A percentile compares a stretch with the other conserved stretches of the same genome.
phyloP scores from a whole-genome alignment of 2,113 vertebrate genomes.

The Lanius collurio region DNA sequence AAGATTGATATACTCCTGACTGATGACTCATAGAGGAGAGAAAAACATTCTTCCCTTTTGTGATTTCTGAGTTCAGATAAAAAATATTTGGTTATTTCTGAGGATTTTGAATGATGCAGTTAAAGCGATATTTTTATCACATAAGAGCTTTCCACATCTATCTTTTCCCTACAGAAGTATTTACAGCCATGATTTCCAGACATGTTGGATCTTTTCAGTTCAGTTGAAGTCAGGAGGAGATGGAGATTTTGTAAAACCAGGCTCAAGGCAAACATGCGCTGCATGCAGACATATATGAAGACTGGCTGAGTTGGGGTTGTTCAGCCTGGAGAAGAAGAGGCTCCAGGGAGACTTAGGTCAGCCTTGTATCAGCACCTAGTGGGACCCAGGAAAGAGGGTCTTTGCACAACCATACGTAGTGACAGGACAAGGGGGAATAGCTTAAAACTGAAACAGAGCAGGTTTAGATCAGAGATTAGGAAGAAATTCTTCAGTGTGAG shows the following conservation, averaged over 20 bases:
- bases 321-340: background rate
- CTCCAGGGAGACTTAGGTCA: background rate
- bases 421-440: background rate
- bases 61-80: background rate
- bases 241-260: background rate
- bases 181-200: background rate
- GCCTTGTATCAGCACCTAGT: background rate
- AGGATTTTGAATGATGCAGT: background rate
- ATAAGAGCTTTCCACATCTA: background rate
- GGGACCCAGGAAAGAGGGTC: background rate
- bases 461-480: background rate
- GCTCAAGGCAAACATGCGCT: background rate
- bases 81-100: background rate
- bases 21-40: background rate
- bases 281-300: background rate
- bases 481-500: background rate
- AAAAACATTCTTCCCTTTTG: background rate
- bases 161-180: background rate
- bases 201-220: background rate
- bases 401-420: background rate
- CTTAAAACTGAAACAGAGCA: background rate
- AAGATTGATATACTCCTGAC: background rate
- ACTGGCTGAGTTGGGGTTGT: accelerated
- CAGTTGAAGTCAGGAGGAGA: background rate
- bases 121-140: background rate